Base-by-base conservation (phyloP, 23 tunicate genomes). In the Trididemnum nubilum region DNA sequence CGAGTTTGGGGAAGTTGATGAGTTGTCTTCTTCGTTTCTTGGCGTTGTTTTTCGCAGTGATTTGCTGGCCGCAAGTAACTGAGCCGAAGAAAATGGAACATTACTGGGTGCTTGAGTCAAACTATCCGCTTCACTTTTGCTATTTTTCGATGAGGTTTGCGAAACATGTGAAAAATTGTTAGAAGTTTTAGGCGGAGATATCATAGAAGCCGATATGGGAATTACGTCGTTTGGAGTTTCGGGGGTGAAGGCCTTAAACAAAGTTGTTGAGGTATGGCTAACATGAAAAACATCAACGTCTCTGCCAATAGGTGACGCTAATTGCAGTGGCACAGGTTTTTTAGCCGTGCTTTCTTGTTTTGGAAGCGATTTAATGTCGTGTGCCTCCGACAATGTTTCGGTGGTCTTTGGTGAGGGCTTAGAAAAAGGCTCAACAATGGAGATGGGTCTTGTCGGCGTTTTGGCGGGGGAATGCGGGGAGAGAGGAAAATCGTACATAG, bases 281-380 rank as follows among this genome's bases (percentile, higher is more conserved):
- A 15, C 36, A 25, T 34, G 77, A 39, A n/a, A 31, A 5, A 71
- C 34, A 4, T 26, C 25, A n/a, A 31, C 77, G 5, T 34, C 38
- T 29, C n/a, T 34, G 34, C 54, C 82, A 32, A 24, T 51, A n/a
- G 82, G 82, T 25, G 82, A 69, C 33, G 82, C 70, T 27, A 64
- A 64, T 1, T 38, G 82, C 18, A 30, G 80, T 2, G 80, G 40
- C 22, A 25, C 30, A n/a, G n/a, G n/a, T n/a, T n/a, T n/a, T n/a
- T n/a, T n/a, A n/a, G n/a, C n/a, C n/a, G n/a, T n/a, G n/a, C n/a
- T n/a, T n/a, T n/a, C n/a, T n/a, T n/a, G n/a, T n/a, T n/a, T n/a
- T n/a, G n/a, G n/a, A n/a, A n/a, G n/a, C n/a, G n/a, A n/a, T 44
- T 44, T 44, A 15, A 44, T 44, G 54, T 44, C 54, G 54, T 9